phyloP scores from a whole-genome alignment of 1,140 invertebrate genomes.

The Cryptotermes secundus region DNA sequence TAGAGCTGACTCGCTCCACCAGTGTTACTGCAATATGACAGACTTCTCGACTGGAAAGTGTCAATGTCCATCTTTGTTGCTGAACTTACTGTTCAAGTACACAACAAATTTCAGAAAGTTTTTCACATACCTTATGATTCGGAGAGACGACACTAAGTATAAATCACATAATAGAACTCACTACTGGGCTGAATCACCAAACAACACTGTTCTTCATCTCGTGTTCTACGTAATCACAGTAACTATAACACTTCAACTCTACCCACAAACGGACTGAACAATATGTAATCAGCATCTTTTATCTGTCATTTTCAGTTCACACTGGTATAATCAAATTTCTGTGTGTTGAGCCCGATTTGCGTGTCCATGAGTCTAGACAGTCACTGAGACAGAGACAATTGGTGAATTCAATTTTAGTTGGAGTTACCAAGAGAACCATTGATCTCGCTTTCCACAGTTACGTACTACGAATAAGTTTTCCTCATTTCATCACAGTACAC shows the following conservation, averaged over 20 bases:
- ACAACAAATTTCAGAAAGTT: not conserved
- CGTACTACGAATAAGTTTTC: not conserved
- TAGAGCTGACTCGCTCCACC: not conserved
- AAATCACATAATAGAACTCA: not conserved
- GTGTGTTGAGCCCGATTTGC: no score
- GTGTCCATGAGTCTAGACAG: no score
- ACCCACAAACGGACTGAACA: no score
- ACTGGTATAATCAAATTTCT: no score
- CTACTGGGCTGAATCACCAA: not conserved
- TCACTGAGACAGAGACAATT: no score
- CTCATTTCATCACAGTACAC: not conserved
- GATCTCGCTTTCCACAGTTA: no score
- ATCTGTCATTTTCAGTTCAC: no score
- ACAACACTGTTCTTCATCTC: not conserved
- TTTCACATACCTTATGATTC: not conserved
- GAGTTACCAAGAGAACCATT: no score
- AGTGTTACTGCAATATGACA: not conserved
- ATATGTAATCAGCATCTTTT: no score
- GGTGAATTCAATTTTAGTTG: no score
- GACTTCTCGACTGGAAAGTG: not conserved
- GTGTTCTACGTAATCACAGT: no score
- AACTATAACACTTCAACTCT: no score
- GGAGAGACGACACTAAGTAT: not conserved
- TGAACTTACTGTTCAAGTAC: not conserved
- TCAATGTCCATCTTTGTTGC: not conserved